These are phyloP conservation scores for Chrysocyon brachyurus DNA, from an alignment of 2,797 vertebrate genomes.

Conservation along the genomic window DNA sequence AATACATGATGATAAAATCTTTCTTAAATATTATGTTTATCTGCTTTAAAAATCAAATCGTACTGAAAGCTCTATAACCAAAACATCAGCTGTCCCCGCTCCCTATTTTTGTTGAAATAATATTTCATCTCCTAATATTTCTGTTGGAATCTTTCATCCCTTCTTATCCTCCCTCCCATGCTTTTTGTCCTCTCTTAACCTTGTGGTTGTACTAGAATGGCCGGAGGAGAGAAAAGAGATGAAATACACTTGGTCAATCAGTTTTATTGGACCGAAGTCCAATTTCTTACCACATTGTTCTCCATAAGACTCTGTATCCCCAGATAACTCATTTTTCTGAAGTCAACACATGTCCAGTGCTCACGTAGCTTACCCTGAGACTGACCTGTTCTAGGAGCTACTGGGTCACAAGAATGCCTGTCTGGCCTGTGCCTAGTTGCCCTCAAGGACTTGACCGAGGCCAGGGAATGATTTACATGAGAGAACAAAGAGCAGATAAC, in stretches of 20 bases:
- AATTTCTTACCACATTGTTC: neutral
- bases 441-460: neutral
- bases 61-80: neutral
- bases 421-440: neutral
- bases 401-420: neutral
- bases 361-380: neutral
- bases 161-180: neutral
- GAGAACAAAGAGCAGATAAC: neutral
- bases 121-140: constrained; percentile 58
- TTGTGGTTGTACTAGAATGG: neutral
- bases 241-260: neutral
- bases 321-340: neutral
- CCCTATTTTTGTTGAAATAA: constrained; percentile 45
- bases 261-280: neutral
- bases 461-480: neutral
- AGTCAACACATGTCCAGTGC: neutral
- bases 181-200: neutral
- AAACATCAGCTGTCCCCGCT: neutral
- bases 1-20: neutral
- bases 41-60: constrained; percentile 49
- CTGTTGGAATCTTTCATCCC: neutral
- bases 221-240: neutral
- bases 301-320: neutral
- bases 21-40: constrained; percentile 19
- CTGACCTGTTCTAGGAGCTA: neutral